Evolutionary conservation across 2,113 vertebrate species (phyloP).

Genomic region (Candoia aspera): DNA sequence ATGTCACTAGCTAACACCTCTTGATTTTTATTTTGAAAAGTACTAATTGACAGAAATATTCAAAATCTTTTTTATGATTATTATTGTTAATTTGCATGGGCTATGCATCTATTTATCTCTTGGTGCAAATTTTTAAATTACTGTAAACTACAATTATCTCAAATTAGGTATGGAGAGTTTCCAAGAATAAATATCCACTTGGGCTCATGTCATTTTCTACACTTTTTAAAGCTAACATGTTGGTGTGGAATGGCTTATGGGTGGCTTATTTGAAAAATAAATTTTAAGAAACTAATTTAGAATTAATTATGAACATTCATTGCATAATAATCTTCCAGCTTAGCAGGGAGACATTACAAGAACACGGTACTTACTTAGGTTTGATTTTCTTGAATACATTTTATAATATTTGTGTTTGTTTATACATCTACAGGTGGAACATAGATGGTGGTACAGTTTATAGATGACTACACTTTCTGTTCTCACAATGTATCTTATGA

Average conservation of each 20-base stretch:
- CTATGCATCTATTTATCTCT: slow-evolving; percentile 27
- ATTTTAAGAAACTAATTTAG: slow-evolving; percentile 1
- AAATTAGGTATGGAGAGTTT: slow-evolving; percentile 40
- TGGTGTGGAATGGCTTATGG: neutral
- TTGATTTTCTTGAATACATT: neutral
- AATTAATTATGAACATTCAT: slow-evolving; percentile 15
- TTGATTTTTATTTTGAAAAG: slow-evolving; percentile 31
- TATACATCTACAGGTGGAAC: neutral
- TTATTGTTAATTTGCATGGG: slow-evolving; percentile 30
- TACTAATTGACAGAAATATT: slow-evolving; percentile 32
- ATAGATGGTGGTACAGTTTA: slow-evolving; percentile 1
- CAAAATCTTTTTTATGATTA: neutral
- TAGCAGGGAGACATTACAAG: neutral
- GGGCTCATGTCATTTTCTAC: neutral
- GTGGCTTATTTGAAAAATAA: slow-evolving; percentile 1
- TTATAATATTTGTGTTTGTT: neutral
- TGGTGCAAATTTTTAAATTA: slow-evolving; percentile 26
- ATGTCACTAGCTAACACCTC: slow-evolving; percentile 28
- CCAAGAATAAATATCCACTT: slow-evolving; percentile 8
- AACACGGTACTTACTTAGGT: neutral
- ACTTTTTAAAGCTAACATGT: slow-evolving; percentile 5
- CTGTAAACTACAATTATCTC: slow-evolving; percentile 18
- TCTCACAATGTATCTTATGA: neutral
- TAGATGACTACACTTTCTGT: neutral
- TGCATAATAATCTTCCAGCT: neutral